Percentiles rank a stretch among this genome's conserved stretches.
Evolutionary conservation across 1,140 invertebrate species (phyloP).

Genomic region (Conus ventricosus): DNA sequence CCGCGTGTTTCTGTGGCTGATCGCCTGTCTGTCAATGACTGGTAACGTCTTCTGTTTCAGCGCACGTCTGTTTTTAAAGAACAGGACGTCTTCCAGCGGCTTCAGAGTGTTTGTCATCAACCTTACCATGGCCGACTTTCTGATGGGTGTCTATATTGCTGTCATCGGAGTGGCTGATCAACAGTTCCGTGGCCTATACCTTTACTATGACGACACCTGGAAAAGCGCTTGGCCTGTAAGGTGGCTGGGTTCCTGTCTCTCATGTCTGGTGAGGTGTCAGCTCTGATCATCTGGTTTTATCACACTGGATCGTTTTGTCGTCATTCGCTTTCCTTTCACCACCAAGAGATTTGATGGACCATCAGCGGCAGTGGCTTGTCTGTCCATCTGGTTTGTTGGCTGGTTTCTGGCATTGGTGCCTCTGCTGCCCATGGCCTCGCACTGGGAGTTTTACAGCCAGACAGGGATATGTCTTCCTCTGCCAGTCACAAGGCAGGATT

Average conservation of each 20-base stretch:
- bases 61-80: slow-evolving; percentile 2
- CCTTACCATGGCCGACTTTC: slow-evolving; percentile 59
- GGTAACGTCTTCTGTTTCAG: slow-evolving; percentile 47
- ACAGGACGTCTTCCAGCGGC: background rate
- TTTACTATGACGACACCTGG: slow-evolving; percentile 54
- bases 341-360: slow-evolving; percentile 21
- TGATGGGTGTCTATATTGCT: slow-evolving; percentile 65
- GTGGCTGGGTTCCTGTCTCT: slow-evolving; percentile 59
- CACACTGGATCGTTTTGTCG: slow-evolving; percentile 58
- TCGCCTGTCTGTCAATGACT: slow-evolving; percentile 39
- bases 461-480: slow-evolving; percentile 53
- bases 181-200: slow-evolving; percentile 52
- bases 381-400: slow-evolving; percentile 36
- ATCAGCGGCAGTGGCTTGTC: slow-evolving; percentile 12
- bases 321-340: slow-evolving; percentile 59
- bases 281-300: slow-evolving; percentile 59
- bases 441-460: slow-evolving; percentile 51
- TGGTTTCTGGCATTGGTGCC: slow-evolving; percentile 44
- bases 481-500: slow-evolving; percentile 40
- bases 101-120: slow-evolving; percentile 54
- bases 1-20: slow-evolving; percentile 46
- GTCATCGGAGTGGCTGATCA: slow-evolving; percentile 61
- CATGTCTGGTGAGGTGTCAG: slow-evolving; percentile 58
- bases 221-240: slow-evolving; percentile 49
- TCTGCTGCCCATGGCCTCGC: slow-evolving; percentile 31